Evolutionary conservation across 2,113 vertebrate species (phyloP), one percentile per base, ranked within the genome.

Genomic region (Podarcis cretensis): DNA sequence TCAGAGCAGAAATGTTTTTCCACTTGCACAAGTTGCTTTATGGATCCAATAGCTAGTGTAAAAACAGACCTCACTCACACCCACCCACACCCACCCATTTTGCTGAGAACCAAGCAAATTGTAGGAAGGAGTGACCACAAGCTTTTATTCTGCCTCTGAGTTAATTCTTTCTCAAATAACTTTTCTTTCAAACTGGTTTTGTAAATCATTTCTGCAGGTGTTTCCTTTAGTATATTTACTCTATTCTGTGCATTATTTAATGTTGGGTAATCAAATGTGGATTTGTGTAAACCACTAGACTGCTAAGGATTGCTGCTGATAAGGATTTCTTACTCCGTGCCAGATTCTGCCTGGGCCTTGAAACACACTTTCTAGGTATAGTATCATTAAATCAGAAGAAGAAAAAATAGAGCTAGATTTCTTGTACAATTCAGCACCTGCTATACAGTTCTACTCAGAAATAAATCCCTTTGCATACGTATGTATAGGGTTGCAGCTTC

Each of bases 201-300:
- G 66, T 16, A 87, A 87, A 87, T 57, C 1, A 54, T 86, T 79
- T 86, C 63, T 71, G 76, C 43, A 88, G 71, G 30, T 57, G 75
- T 69, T 68, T 21, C 25, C 43, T 89, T 57, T 27, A 30, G 21
- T 35, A 77, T 83, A 69, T 20, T 77, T 75, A 13, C 30, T 88
- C 13, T 30, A 18, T 37, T 77, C 35, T 88, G 23, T 54, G 63
- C 76, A 32, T 79, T 21, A 27, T 32, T 27, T 43, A 66, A 35
- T 78, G 54, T 43, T 43, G 18, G 37, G 16, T 78, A 79, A 83
- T 83, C 40, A 82, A 16, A 75, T 14, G 14, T 76, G 59, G 21
- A 77, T 83, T 77, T 84, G 14, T 30, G 63, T 59, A 81, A 73
- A 84, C 77, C 48, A 27, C 32, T 16, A 89, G 73, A 83, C n/a